Evolutionary conservation across 2,888 invertebrate species (phyloP), one percentile per base, ranked within the genome.

Genomic region (Gibbula magus): DNA sequence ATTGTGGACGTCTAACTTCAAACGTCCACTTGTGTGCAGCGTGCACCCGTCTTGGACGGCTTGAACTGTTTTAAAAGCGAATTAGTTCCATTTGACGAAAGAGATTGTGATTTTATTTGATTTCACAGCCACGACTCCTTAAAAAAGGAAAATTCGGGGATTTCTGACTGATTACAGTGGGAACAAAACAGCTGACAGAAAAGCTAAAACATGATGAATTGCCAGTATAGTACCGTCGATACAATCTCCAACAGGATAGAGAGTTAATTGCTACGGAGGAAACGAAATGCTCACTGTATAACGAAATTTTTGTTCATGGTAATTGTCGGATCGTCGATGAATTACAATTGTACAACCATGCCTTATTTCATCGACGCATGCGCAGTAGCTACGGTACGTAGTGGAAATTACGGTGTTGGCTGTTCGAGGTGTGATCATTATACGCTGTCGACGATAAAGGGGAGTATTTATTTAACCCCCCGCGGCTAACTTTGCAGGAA

Each of bases 71-170:
- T 70, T 20, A 35, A 70, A 70, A 39, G 35, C 39, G 39, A 70
- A 39, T 35, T 20, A 70, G 39, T 70, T 70, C 35, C 32, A 16
- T 70, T 29, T 70, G 70, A 70, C 32, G 20, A 35, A 70, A 70
- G 70, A 70, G 70, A 70, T 35, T 35, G 39, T 70, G 35, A 70
- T 70, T 70, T 70, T 35, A 70, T 70, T 70, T 70, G 35, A 70
- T 35, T 70, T 39, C 70, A 20, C 39, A 35, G 70, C 70, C 70
- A 70, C 35, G 39, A 70, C 18, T 70, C 35, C n/a, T 70, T 18
- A 70, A 70, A 70, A 70, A 56, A 13, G 39, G 70, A 35, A 70
- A 70, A 70, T 70, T 70, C 20, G 70, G 13, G 32, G 70, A 70
- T 32, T 35, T 70, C 35, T 70, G 70, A 39, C 29, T 70, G 35